Evolutionary conservation across 37 sponge, comb jelly and placozoan genomes (phyloP).

Genomic region (Haliclona indistincta): DNA sequence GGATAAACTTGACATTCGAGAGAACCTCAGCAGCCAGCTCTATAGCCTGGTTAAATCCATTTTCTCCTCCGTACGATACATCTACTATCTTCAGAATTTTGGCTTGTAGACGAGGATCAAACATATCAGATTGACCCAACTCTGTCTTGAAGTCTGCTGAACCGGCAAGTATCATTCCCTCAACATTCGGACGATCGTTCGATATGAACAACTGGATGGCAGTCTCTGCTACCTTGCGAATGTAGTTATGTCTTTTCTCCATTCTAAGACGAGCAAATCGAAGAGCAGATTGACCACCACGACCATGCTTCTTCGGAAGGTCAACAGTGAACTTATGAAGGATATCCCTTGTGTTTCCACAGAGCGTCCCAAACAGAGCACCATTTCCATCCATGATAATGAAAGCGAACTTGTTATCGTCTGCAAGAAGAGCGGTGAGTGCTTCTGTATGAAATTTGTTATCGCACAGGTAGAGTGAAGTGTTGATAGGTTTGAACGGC

Average conservation of each 20-base stretch:
- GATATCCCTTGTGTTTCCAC: conserved; percentile 96
- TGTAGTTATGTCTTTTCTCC: conserved; percentile 98
- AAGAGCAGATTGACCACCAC: conserved; percentile 98
- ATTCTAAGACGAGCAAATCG: conserved; percentile 96
- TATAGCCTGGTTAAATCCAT: conserved; percentile 99
- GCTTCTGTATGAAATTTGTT: conserved; percentile 99
- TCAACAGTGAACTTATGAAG: conserved; percentile 99
- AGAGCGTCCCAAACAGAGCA: conserved; percentile 94
- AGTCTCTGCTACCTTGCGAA: conserved; percentile 97
- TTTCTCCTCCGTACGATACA: conserved; percentile 98
- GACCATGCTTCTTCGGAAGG: conserved; percentile 98
- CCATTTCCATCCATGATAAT: conserved; percentile 99
- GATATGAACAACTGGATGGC: conserved; percentile 91
- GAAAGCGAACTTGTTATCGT: conserved; percentile 99
- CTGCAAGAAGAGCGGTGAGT: conserved; percentile 90
- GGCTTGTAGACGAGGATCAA: conserved; percentile 92
- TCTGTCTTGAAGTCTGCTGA: conserved; percentile 99
- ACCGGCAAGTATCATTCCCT: conserved; percentile 95
- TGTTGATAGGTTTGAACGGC: conserved; percentile 99
- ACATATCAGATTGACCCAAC: conserved; percentile 97
- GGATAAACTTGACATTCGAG: conserved; percentile 98
- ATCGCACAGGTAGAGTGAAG: conserved; percentile 98
- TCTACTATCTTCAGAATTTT: conserved; percentile 94
- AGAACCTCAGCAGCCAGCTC: conserved; percentile 94
- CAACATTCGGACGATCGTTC: conserved; percentile 91